A percentile compares a stretch with the other conserved stretches of the same genome.
Conservation (phyloP, 2,888 invertebrate genomes). For the Scaptomyza reducta region DNA sequence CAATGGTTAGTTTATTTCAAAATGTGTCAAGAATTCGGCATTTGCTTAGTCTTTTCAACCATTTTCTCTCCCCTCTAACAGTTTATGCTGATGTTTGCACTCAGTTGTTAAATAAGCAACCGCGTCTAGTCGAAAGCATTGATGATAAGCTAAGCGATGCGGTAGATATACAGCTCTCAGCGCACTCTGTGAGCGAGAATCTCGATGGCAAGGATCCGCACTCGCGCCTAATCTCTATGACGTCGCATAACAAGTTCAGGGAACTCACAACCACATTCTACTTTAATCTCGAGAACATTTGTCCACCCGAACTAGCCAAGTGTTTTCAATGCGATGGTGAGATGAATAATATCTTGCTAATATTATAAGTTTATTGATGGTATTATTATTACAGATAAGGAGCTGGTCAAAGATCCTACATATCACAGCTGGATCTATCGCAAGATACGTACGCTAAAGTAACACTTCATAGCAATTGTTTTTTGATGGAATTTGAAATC, state of each 20-base stretch:
- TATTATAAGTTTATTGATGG: not conserved
- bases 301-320: conserved; percentile 78
- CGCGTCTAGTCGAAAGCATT: conserved; percentile 64
- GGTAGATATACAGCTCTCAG: conserved; percentile 79
- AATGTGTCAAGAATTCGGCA: too few species aligned
- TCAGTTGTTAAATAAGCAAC: conserved; percentile 75
- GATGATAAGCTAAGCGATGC: conserved; percentile 77
- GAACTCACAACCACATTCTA: conserved; percentile 79
- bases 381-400: conserved; percentile 66
- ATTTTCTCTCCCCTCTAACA: conserved; percentile 22
- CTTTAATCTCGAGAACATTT: conserved; percentile 82
- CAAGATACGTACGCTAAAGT: conserved; percentile 75
- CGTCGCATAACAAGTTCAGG: conserved; percentile 78
- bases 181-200: conserved; percentile 77
- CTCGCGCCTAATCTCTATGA: conserved; percentile 78
- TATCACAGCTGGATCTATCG: conserved; percentile 82
- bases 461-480: not conserved
- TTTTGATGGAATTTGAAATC: conserved; percentile 4
- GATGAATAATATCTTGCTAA: conserved; percentile 6
- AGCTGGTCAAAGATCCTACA: conserved; percentile 73
- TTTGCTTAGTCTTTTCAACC: not conserved
- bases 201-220: conserved; percentile 82
- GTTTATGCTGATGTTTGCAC: conserved; percentile 80
- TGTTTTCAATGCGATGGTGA: conserved; percentile 77
- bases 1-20: conserved; percentile 61